Base-by-base conservation (phyloP, 2,113 vertebrate genomes). In the Bettongia penicillata region DNA sequence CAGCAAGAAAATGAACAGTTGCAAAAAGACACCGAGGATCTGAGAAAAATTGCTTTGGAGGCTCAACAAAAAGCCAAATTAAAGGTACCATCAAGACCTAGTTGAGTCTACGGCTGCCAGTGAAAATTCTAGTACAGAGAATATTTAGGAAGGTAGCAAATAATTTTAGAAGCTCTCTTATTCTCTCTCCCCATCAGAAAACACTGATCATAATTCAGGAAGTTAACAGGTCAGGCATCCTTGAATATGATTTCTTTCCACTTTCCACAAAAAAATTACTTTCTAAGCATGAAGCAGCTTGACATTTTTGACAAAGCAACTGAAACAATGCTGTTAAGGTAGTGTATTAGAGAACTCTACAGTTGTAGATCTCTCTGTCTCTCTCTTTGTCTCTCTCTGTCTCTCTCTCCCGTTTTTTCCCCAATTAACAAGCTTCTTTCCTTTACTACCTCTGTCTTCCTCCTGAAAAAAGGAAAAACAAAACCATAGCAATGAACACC, bases 1-100 rank as follows among this genome's bases (percentile, higher is more conserved):
- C 99, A 99, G 95, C 98, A 99, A 97, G 99, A 99, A 96, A 99
- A 99, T 97, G 98, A 99, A 95, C 98, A 99, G 93, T 96, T 99
- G 53, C 98, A 98, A 96, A 99, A 98, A 57, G 99, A 99, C 97
- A 98, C 99, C 93, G 99, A 99, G 3, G 97, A 98, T 53, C 98
- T 99, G 93, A 99, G 99, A 68, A 99, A 99, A 95, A 93, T 98
- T 53, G 98, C 98, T 16, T 28, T 96, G 50, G 98, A 99, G 23
- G 98, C 98, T 53, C 99, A 99, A 96, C 99, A 98, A 97, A 98
- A 98, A 94, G 99, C 99, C 94, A 99, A 99, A 97, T 98, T 99
- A 97, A 99, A 99, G 99, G 99, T 99, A 97, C 53, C 94, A 91
- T 77, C n/a, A 94, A 91, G 84, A 96, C 28, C 25, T 6, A 43